Conservation (phyloP, 1,140 invertebrate genomes). For the Acromyrmex heyeri region DNA sequence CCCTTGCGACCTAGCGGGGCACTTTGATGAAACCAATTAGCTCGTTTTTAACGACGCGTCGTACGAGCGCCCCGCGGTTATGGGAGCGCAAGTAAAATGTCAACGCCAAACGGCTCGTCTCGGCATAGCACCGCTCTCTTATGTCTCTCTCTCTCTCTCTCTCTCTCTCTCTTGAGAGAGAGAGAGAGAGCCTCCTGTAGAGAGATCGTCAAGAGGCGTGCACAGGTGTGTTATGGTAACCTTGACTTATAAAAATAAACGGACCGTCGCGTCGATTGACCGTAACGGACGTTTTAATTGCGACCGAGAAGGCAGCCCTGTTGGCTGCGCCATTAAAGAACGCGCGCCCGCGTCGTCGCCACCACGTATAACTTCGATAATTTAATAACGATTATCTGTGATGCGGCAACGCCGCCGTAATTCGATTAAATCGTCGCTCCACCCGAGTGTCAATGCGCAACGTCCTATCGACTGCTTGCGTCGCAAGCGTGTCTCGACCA, state of each 20-base stretch:
- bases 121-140: neutral
- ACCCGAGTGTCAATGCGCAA: conserved; percentile 65
- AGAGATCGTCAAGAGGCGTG: conserved; percentile 35
- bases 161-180: neutral
- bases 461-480: conserved; percentile 62
- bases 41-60: conserved; percentile 80
- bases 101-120: conserved; percentile 78
- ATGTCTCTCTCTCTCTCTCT: neutral
- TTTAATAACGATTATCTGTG: conserved; percentile 65
- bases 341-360: conserved; percentile 46
- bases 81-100: conserved; percentile 79
- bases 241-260: conserved; percentile 78
- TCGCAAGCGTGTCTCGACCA: conserved; percentile 60
- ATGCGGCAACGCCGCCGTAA: conserved; percentile 60
- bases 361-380: conserved; percentile 61
- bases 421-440: conserved; percentile 64
- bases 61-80: conserved; percentile 73
- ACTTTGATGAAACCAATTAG: conserved; percentile 82
- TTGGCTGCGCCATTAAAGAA: conserved; percentile 63
- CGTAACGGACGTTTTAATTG: conserved; percentile 69
- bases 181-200: conserved; percentile 46
- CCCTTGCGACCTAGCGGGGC: conserved; percentile 65
- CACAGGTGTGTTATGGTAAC: conserved; percentile 72
- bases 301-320: conserved; percentile 50
- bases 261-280: conserved; percentile 68